phyloP scores from a whole-genome alignment of 2,888 invertebrate species.

The Volucella bombylans region DNA sequence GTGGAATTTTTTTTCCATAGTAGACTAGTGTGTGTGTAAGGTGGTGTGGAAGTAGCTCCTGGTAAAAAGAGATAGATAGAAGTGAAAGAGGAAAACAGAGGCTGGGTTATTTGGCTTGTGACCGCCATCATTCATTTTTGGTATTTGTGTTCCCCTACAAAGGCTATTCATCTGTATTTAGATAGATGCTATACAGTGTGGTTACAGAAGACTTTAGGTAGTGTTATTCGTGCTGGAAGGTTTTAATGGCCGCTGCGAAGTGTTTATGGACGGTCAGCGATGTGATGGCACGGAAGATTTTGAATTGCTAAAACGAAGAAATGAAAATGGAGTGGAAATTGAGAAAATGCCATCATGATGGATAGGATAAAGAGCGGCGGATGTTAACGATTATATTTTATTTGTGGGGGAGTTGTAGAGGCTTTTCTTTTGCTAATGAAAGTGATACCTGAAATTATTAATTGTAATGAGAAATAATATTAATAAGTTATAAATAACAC shows the following conservation, averaged over 20 bases:
- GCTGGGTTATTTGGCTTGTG: conserved; percentile 82
- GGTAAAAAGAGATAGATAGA: conserved; percentile 58
- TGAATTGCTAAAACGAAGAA: conserved; percentile 19
- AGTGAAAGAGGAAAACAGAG: conserved; percentile 76
- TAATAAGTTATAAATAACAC: no score
- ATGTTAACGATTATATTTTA: conserved; percentile 36
- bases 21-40: conserved; percentile 11
- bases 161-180: not conserved
- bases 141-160: conserved; percentile 69
- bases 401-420: not conserved
- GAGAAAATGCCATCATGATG: not conserved
- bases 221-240: conserved; percentile 72
- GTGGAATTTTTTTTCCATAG: conserved; percentile 42
- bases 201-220: not conserved
- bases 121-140: conserved; percentile 82
- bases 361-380: conserved; percentile 4
- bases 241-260: conserved; percentile 83
- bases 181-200: not conserved
- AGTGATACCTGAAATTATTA: conserved; percentile 2
- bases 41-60: conserved; percentile 10
- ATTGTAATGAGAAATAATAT: not conserved
- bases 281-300: conserved; percentile 70
- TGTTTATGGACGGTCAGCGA: conserved; percentile 80
- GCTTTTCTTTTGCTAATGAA: conserved; percentile 11
- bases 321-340: conserved; percentile 43